A percentile compares a stretch with the other conserved stretches of the same genome.
These are phyloP conservation scores for Aramus guarauna DNA, from an alignment of 2,113 vertebrate genomes.

Conservation along the genomic window DNA sequence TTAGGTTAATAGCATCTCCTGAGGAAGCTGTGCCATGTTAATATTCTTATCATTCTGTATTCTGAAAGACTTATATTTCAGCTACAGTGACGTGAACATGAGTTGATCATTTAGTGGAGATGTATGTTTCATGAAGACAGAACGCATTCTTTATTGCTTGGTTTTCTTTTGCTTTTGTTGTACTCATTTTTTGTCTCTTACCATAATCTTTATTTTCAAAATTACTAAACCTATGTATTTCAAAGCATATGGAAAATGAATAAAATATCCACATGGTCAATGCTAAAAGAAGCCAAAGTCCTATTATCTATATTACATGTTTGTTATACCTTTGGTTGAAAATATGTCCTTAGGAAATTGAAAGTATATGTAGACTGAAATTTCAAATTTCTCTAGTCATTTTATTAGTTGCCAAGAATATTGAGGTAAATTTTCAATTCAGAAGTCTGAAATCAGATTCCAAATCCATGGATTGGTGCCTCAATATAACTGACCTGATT, in stretches of 20 bases:
- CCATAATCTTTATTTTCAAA: neutral
- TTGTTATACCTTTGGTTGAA: neutral
- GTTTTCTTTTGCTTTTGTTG: neutral
- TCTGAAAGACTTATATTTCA: neutral
- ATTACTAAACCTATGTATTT: neutral
- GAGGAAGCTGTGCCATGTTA: neutral
- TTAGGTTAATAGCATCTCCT: conserved; percentile 15
- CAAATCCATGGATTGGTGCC: neutral
- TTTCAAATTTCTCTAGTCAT: neutral
- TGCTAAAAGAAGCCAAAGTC: neutral
- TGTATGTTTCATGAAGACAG: neutral
- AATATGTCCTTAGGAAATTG: neutral
- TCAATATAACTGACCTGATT: neutral
- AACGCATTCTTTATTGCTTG: neutral
- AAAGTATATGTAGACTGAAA: neutral
- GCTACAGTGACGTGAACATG: neutral
- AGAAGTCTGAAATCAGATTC: neutral
- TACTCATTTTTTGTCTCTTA: neutral
- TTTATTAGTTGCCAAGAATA: neutral
- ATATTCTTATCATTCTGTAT: neutral
- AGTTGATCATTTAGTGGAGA: neutral
- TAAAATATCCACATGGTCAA: neutral
- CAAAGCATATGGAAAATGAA: neutral
- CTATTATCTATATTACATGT: neutral
- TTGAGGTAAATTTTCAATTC: neutral